Base-by-base conservation (phyloP, 2,888 invertebrate genomes). In the Lasioglossum lativentre region DNA sequence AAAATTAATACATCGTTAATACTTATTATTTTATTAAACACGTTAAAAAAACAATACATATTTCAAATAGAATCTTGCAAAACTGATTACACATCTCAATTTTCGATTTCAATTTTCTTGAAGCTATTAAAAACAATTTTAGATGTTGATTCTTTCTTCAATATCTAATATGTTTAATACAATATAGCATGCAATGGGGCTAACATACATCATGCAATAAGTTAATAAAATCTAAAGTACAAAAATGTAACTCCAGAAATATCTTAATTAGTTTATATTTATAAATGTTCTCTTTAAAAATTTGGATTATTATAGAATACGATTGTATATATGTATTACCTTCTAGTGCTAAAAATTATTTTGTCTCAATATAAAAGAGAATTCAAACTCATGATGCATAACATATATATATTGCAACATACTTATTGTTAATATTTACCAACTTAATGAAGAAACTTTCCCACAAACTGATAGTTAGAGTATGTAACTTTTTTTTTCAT, bases 11-110 rank as follows among this genome's bases (percentile, higher is more conserved):
- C 86, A 91, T 92, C 88, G 82, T 83, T 90, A 91, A 93, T 93
- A 94, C 94, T 94, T 94, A 95, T 95, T 94, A 94, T 95, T 87
- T 95, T 95, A 95, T 95, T 95, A 95, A 94, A 95, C 94, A 95
- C 94, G 90, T 90, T 85, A 73, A 92, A 93, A 90, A 90, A 88
- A 91, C 88, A 86, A 86, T 92, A 91, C 92, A 92, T 88, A 85
- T 90, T 82, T 80, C 66, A 89, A 78, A 73, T 40, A 80, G 52
- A 78, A 75, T 86, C 78, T 86, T 86, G 86, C 75, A 75, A 86
- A 27, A 76, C 63, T 72, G 82, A 63, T 86, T 82, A 82, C 34
- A 82, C 81, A n/a, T n/a, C n/a, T n/a, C n/a, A n/a, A n/a, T n/a
- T n/a, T n/a, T n/a, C n/a, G n/a, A n/a, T n/a, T n/a, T n/a, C n/a